Conservation (phyloP, 2,113 vertebrate genomes). For the Sakesphorus luctuosus region DNA sequence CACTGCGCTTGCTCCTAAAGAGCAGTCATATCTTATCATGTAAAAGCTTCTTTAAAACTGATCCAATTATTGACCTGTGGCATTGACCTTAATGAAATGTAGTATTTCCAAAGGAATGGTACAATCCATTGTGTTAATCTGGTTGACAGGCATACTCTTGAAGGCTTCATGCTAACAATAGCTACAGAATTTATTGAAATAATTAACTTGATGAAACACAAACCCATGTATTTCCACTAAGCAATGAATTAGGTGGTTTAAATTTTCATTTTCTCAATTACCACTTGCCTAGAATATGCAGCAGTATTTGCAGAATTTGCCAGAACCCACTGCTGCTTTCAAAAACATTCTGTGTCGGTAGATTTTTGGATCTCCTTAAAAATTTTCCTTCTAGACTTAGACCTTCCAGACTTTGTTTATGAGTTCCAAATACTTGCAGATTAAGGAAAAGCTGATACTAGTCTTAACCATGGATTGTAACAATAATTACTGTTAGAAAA, state of each 20-base stretch:
- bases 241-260: background rate
- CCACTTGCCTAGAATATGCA: background rate
- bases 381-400: background rate
- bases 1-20: background rate
- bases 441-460: background rate
- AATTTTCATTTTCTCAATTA: background rate
- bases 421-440: background rate
- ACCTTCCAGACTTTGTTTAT: background rate
- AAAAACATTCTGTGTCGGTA: background rate
- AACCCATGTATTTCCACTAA: background rate
- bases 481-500: background rate
- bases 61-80: conserved; percentile 61
- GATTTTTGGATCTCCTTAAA: background rate
- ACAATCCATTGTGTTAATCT: conserved; percentile 59
- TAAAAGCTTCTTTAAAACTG: conserved; percentile 60
- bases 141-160: conserved; percentile 44
- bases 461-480: background rate
- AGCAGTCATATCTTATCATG: conserved; percentile 55
- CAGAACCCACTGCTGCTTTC: background rate
- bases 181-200: conserved; percentile 23
- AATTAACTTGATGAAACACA: conserved; percentile 26
- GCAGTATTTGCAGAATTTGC: background rate
- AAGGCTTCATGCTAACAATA: conserved; percentile 26
- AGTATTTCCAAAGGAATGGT: conserved; percentile 54
- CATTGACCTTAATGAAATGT: conserved; percentile 65